Evolutionary conservation across 2,888 invertebrate species (phyloP), one percentile per base, ranked within the genome.

Genomic region (Micoletzkya japonica): DNA sequence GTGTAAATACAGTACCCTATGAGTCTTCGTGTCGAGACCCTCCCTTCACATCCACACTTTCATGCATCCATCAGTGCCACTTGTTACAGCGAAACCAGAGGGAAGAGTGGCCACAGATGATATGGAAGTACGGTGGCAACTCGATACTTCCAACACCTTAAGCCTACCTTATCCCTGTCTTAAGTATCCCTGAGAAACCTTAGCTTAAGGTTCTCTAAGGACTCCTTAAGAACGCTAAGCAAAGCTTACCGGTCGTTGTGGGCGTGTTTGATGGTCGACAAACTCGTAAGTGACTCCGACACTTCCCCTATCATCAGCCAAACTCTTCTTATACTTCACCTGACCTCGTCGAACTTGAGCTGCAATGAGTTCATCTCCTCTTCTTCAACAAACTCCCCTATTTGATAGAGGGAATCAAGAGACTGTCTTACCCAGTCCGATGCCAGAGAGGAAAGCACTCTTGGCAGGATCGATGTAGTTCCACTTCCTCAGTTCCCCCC

Each of bases 11-110:
- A n/a, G n/a, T n/a, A n/a, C n/a, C n/a, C n/a, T n/a, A n/a, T n/a
- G n/a, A n/a, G n/a, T n/a, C n/a, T n/a, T n/a, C n/a, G n/a, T n/a
- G n/a, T n/a, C n/a, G n/a, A n/a, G n/a, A n/a, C n/a, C n/a, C n/a
- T n/a, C n/a, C n/a, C n/a, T 44, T 54, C 56, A 67, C 17, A 37
- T 49, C 67, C 67, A 67, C 28, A 67, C 67, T 57, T 67, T 67
- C 17, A 67, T 56, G n/a, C 57, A 57, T 30, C 67, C 67, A 67
- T 67, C 67, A 30, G 67, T 37, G 10, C 32, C 36, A 2, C 56
- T 28, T 52, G 67, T 39, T 10, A 67, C n/a, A 20, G 36, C 36
- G 36, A 49, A 28, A 36, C 52, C 37, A 34, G 52, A 49, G 34
- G 64, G 64, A 52, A 52, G 64, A 64, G 36, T 52, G 24, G 28